Evolutionary conservation across 2,797 vertebrate species (phyloP).

Genomic region (Chloroceryle inda): DNA sequence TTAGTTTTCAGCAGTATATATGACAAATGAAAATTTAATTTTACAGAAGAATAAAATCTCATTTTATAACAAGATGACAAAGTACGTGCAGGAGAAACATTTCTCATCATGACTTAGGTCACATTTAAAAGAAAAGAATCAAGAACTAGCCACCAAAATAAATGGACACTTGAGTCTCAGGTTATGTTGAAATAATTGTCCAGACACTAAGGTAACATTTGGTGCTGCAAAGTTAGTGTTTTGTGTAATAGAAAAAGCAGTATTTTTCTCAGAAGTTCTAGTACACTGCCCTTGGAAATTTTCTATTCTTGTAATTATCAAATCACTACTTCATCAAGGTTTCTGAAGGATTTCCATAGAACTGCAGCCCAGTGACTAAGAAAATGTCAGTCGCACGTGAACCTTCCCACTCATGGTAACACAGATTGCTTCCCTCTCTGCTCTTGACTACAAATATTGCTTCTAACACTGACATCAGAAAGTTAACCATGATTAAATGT

Average conservation of each 20-base stretch:
- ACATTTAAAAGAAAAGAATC: background rate
- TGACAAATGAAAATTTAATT: background rate
- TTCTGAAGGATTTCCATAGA: background rate
- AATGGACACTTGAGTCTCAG: background rate
- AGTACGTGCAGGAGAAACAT: background rate
- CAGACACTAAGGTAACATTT: background rate
- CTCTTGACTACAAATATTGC: background rate
- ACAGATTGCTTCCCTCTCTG: background rate
- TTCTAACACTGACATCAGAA: background rate
- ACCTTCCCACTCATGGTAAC: background rate
- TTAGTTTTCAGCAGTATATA: background rate
- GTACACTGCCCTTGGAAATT: background rate
- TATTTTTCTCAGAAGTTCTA: background rate
- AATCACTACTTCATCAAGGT: background rate
- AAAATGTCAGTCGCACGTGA: rapidly evolving
- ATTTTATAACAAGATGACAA: background rate
- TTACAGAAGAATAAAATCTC: background rate
- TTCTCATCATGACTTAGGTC: background rate
- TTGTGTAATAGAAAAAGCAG: background rate
- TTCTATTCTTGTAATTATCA: background rate
- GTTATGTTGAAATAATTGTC: background rate
- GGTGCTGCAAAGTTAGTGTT: background rate
- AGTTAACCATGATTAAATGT: background rate
- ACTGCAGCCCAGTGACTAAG: rapidly evolving
- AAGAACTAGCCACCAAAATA: background rate